A percentile compares a stretch with the other conserved stretches of the same genome.
These are phyloP conservation scores for Drosophila sucinea DNA, from an alignment of 1,140 invertebrate species.

Conservation along the genomic window DNA sequence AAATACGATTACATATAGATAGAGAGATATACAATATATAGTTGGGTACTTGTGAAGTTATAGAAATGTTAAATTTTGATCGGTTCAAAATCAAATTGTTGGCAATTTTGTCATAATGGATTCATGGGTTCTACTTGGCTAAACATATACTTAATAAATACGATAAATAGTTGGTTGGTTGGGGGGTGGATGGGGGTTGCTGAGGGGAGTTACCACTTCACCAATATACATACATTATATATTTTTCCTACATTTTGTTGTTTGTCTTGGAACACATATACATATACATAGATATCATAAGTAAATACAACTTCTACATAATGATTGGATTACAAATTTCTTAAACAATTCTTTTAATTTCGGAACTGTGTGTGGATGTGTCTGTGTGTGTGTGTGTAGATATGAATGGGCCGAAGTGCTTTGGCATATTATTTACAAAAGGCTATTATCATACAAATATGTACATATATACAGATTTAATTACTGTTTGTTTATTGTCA, in stretches of 20 bases:
- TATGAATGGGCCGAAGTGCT: not conserved
- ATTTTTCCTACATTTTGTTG: not conserved
- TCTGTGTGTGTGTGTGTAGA: slow-evolving; percentile 19
- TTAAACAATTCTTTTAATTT: slow-evolving; percentile 21
- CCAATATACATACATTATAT: not conserved
- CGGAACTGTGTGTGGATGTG: slow-evolving; percentile 26
- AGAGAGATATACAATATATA: not conserved
- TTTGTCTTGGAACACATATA: slow-evolving; percentile 20
- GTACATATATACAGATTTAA: slow-evolving; percentile 4
- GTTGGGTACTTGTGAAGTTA: too few species aligned
- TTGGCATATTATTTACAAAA: slow-evolving; percentile 58
- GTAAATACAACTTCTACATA: slow-evolving; percentile 28
- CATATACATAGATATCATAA: slow-evolving; percentile 22
- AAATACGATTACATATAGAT: slow-evolving; percentile 57
- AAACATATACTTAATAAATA: slow-evolving; percentile 23
- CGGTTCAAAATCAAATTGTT: slow-evolving; percentile 10
- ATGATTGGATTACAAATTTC: slow-evolving; percentile 13
- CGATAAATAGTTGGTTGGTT: not conserved
- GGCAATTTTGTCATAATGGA: slow-evolving; percentile 12
- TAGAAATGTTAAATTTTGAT: too few species aligned
- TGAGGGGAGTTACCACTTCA: slow-evolving; percentile 41
- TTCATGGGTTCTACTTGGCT: slow-evolving; percentile 31
- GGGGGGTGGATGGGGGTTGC: not conserved
- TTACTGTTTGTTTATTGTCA: not conserved
- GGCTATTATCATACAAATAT: slow-evolving; percentile 40